A percentile compares a stretch with the other conserved stretches of the same genome.
phyloP scores from a whole-genome alignment of 2,113 vertebrate species.

The Mirounga angustirostris region DNA sequence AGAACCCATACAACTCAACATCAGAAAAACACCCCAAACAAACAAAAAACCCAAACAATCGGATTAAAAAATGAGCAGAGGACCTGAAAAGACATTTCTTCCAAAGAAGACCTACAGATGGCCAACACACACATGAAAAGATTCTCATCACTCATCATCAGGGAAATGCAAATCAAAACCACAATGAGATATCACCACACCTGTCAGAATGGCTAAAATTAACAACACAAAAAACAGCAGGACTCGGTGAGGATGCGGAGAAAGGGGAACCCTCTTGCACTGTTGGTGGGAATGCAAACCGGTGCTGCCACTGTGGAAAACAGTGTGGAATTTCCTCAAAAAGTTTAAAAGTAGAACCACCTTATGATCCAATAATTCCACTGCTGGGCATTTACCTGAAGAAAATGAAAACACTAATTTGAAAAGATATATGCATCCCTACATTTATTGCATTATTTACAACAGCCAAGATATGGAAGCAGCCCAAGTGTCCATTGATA shows the following conservation, averaged over 20 bases:
- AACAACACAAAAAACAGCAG: background rate
- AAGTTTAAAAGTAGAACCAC: background rate
- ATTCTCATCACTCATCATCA: background rate
- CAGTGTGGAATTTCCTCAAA: background rate
- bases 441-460: background rate
- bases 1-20: background rate
- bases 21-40: background rate
- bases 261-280: background rate
- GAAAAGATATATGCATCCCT: background rate
- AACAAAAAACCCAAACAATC: background rate
- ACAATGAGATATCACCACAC: background rate
- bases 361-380: background rate
- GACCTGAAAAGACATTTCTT: background rate
- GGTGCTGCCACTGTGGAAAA: background rate
- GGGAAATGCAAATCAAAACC: background rate
- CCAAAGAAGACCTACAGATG: background rate
- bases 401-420: background rate
- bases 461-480: background rate
- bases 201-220: background rate
- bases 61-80: background rate
- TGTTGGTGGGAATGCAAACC: background rate
- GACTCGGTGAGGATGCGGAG: background rate
- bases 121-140: background rate
- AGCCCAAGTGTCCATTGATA: background rate
- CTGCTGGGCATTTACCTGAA: background rate